Conservation (phyloP, 2,113 vertebrate species). For the Catharus bicknelli region DNA sequence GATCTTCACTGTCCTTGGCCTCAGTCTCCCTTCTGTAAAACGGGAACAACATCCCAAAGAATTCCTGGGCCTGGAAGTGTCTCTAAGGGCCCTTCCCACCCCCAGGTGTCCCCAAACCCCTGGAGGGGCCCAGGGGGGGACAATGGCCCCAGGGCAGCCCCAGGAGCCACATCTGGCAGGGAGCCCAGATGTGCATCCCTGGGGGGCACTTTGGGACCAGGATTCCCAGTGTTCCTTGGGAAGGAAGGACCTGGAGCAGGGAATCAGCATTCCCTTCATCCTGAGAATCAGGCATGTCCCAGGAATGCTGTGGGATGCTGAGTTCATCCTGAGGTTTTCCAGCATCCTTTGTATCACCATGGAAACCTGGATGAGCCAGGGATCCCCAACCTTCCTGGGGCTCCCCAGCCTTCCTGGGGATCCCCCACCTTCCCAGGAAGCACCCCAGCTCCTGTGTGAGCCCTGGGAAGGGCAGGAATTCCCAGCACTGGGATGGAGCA, state of each 20-base stretch:
- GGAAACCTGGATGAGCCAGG: neutral
- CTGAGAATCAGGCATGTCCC: neutral
- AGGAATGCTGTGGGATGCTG: neutral
- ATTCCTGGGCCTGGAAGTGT: neutral
- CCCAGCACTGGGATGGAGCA: rapidly evolving
- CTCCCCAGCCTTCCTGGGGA: neutral
- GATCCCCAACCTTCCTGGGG: neutral
- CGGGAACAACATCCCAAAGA: rapidly evolving
- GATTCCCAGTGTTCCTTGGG: neutral
- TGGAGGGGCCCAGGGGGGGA: neutral
- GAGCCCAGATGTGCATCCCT: neutral
- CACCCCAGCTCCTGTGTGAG: neutral
- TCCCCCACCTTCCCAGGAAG: neutral
- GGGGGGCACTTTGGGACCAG: rapidly evolving
- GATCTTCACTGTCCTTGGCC: rapidly evolving
- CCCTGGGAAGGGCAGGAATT: neutral
- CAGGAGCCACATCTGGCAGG: neutral
- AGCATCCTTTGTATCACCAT: neutral
- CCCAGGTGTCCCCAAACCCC: neutral
- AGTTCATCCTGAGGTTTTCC: neutral
- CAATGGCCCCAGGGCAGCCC: neutral
- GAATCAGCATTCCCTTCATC: too few species aligned
- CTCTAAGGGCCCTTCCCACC: too few species aligned
- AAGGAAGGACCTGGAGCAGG: neutral
- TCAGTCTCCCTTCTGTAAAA: neutral